These are phyloP conservation scores for Graphium colonna DNA, from an alignment of 2,888 invertebrate genomes.

Conservation along the genomic window DNA sequence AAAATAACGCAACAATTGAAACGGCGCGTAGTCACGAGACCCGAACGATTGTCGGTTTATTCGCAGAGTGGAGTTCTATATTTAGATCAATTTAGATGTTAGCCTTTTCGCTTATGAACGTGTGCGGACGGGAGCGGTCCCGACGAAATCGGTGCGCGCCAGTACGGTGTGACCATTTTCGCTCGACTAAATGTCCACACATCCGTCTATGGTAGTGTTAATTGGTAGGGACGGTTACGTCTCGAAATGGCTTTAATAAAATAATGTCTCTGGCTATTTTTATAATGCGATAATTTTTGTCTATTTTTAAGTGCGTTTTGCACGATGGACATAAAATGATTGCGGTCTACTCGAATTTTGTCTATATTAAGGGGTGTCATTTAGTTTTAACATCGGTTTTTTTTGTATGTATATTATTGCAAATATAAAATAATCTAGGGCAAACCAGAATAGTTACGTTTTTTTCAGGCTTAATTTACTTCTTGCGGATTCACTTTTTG, in stretches of 20 bases:
- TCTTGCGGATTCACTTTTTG: neutral
- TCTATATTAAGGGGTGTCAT: too few relatives aligned
- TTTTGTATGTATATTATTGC: too few relatives aligned
- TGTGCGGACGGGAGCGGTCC: constrained; percentile 40
- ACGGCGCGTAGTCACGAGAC: constrained; percentile 54
- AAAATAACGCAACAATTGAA: constrained; percentile 60
- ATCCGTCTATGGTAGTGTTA: constrained; percentile 31
- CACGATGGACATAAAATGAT: too few relatives aligned
- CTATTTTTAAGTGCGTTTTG: neutral
- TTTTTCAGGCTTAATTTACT: too few relatives aligned
- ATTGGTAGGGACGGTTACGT: constrained; percentile 22
- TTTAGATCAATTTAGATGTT: constrained; percentile 63
- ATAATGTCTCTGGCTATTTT: neutral
- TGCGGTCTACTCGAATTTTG: too few relatives aligned
- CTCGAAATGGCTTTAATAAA: neutral
- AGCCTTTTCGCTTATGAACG: constrained; percentile 57
- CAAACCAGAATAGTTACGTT: too few relatives aligned
- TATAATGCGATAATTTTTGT: neutral
- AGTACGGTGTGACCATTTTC: constrained; percentile 37
- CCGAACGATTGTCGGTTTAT: constrained; percentile 48
- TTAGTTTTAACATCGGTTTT: too few relatives aligned
- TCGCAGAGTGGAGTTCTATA: constrained; percentile 55
- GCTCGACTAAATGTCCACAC: constrained; percentile 40
- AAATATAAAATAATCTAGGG: too few relatives aligned
- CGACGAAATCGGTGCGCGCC: constrained; percentile 39